Percentiles rank a stretch among this genome's conserved stretches.
These are phyloP conservation scores for Micromesistius poutassou DNA, from an alignment of 2,797 vertebrate genomes.

Conservation along the genomic window DNA sequence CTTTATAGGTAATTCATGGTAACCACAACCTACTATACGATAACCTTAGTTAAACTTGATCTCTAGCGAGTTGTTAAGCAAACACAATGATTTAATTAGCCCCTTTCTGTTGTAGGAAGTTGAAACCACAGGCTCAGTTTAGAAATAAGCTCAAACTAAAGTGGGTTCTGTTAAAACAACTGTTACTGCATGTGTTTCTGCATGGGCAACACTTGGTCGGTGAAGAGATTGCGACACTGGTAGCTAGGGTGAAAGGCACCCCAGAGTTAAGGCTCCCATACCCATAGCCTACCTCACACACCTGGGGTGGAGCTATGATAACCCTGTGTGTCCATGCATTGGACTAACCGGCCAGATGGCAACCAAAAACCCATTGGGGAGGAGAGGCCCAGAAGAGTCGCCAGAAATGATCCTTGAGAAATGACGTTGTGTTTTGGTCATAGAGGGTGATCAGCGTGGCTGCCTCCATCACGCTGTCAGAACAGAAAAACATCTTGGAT, in stretches of 20 bases:
- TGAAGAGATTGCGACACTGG: no score
- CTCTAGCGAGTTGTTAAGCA: slow-evolving; percentile 23
- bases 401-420: background rate
- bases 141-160: background rate
- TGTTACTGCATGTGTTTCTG: background rate
- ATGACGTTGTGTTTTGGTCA: no score
- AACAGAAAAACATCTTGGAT: slow-evolving; percentile 20
- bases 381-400: background rate
- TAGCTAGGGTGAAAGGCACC: no score
- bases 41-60: slow-evolving; percentile 6
- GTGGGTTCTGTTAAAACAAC: no score
- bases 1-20: slow-evolving; percentile 5
- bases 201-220: no score
- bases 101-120: background rate
- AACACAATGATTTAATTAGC: slow-evolving; percentile 19
- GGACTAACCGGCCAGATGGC: background rate
- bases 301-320: no score
- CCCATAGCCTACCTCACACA: no score
- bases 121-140: slow-evolving; percentile 6
- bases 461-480: slow-evolving; percentile 1
- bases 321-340: no score
- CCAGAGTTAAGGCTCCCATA: no score
- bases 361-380: background rate
- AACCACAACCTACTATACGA: background rate
- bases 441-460: no score